phyloP scores from a whole-genome alignment of 2,797 vertebrate species.

The Thamnophis elegans region DNA sequence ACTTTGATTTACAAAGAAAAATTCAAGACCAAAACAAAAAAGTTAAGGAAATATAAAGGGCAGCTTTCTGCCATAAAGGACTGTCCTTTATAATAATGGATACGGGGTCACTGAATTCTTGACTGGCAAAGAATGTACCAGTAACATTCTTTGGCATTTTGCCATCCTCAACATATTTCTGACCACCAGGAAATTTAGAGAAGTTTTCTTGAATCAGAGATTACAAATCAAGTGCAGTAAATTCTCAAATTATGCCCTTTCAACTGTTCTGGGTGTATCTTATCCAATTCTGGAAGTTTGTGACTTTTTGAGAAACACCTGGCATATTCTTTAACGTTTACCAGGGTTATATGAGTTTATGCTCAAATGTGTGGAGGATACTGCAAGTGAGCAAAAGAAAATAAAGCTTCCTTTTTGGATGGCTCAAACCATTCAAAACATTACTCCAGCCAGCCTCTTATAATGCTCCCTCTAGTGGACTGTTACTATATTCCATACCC shows the following conservation, averaged over 20 bases:
- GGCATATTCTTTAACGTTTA: background rate
- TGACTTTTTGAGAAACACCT: background rate
- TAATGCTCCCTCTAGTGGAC: conserved; percentile 26
- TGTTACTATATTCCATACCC: background rate
- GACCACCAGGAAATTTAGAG: background rate
- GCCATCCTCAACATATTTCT: background rate
- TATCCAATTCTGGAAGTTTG: background rate
- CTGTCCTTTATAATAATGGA: background rate
- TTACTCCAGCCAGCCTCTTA: background rate
- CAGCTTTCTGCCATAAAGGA: background rate
- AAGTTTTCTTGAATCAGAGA: background rate
- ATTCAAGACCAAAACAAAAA: background rate
- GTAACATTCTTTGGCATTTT: background rate
- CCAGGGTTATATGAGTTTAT: background rate
- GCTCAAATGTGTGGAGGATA: background rate
- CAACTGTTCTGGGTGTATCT: background rate
- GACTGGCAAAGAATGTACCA: background rate
- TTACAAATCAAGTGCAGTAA: background rate
- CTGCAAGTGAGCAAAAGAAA: background rate
- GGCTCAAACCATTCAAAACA: background rate
- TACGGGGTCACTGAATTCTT: background rate
- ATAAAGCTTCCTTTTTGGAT: background rate
- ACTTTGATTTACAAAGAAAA: background rate
- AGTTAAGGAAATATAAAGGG: background rate
- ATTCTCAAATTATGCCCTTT: background rate